Percentiles rank a stretch among this genome's conserved stretches.
These are phyloP conservation scores for Aethina tumida DNA, from an alignment of 1,140 invertebrate species.

Conservation along the genomic window DNA sequence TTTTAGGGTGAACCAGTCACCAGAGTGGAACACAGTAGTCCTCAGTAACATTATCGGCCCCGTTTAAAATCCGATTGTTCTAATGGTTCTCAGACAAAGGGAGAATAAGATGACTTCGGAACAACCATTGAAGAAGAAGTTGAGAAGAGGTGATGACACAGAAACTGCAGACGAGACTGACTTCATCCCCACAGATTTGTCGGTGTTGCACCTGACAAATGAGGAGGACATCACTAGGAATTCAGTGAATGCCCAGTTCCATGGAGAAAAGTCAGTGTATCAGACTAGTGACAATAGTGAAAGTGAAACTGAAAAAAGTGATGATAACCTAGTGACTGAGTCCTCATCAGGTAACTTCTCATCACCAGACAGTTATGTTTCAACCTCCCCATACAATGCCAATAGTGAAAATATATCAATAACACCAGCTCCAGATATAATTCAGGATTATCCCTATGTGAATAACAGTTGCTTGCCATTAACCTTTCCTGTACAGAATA, in stretches of 20 bases:
- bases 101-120: slow-evolving; percentile 46
- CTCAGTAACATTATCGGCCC: background rate
- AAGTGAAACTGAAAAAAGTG: slow-evolving; percentile 19
- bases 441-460: slow-evolving; percentile 4
- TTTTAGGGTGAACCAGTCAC: background rate
- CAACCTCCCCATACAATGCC: slow-evolving; percentile 10
- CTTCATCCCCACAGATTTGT: slow-evolving; percentile 29
- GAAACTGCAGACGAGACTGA: slow-evolving; percentile 45
- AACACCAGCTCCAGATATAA: slow-evolving; percentile 26
- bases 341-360: slow-evolving; percentile 3
- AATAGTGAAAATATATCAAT: slow-evolving; percentile 22
- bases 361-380: slow-evolving; percentile 12
- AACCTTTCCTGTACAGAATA: slow-evolving; percentile 4
- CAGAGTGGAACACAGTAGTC: background rate
- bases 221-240: slow-evolving; percentile 28
- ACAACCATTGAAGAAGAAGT: slow-evolving; percentile 67
- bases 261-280: slow-evolving; percentile 21
- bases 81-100: slow-evolving; percentile 34
- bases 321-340: background rate
- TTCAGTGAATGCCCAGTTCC: slow-evolving; percentile 19
- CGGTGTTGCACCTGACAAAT: slow-evolving; percentile 31
- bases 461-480: background rate
- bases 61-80: slow-evolving; percentile 13
- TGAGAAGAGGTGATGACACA: slow-evolving; percentile 47
- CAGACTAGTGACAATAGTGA: slow-evolving; percentile 26